phyloP scores from a whole-genome alignment of 2,888 invertebrate species.

The Ptilodon capucinus region DNA sequence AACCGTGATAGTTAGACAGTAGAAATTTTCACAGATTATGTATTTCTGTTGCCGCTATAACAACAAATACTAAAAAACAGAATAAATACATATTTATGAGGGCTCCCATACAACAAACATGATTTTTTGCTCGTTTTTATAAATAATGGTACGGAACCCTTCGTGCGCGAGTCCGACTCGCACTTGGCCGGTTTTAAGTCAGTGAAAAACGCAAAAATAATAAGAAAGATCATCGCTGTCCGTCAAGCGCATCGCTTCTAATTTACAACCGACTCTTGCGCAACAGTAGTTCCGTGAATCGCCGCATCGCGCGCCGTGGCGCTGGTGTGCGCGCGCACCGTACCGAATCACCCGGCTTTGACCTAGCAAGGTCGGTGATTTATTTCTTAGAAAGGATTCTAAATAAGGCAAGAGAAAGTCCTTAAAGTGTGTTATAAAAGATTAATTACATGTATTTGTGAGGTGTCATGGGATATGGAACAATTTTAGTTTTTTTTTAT shows the following conservation, averaged over 20 bases:
- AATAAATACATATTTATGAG: no score
- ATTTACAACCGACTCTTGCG: conserved; percentile 28
- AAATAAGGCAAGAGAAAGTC: conserved; percentile 33
- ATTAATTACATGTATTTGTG: neutral
- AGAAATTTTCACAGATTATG: no score
- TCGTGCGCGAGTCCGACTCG: no score
- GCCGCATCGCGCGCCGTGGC: conserved; percentile 5
- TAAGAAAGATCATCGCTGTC: conserved; percentile 16
- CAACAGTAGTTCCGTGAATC: conserved; percentile 31
- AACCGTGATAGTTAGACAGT: no score
- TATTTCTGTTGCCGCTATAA: no score
- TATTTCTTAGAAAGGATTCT: conserved; percentile 31
- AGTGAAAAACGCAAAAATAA: neutral
- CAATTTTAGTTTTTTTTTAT: no score
- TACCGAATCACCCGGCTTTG: conserved; percentile 29
- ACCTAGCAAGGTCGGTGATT: conserved; percentile 43
- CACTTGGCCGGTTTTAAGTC: no score
- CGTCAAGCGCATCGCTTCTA: conserved; percentile 3
- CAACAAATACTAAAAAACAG: no score
- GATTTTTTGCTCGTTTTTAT: no score
- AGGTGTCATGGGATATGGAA: neutral
- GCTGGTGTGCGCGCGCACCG: conserved; percentile 18
- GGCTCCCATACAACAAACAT: no score
- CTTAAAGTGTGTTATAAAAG: neutral
- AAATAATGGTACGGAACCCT: no score